Conservation (phyloP, 2,888 invertebrate genomes). For the Elegia similella region DNA sequence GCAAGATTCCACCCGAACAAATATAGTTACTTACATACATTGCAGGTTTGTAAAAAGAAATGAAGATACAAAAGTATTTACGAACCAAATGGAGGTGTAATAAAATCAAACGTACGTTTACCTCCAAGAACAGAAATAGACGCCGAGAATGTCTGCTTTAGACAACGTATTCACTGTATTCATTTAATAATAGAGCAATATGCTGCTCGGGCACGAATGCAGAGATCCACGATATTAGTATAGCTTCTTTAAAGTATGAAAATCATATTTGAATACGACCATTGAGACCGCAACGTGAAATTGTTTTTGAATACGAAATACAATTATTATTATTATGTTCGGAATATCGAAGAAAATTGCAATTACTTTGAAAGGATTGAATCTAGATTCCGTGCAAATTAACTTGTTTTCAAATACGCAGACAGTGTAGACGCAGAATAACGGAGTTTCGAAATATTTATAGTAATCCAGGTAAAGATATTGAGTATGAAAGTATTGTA, state of each 20-base stretch:
- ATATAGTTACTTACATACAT: too few species aligned
- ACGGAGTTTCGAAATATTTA: background rate
- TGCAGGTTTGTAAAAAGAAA: too few species aligned
- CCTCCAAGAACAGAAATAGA: conserved; percentile 1
- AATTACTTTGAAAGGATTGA: too few species aligned
- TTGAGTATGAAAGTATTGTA: too few species aligned
- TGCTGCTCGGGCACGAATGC: background rate
- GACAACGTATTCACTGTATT: conserved; percentile 11
- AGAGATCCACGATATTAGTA: background rate
- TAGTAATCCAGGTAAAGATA: background rate
- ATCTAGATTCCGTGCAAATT: too few species aligned
- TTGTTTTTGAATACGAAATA: background rate
- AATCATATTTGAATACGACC: background rate
- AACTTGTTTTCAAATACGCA: too few species aligned
- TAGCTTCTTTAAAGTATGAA: background rate
- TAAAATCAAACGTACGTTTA: conserved; percentile 5
- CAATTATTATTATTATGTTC: background rate
- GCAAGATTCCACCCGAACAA: too few species aligned
- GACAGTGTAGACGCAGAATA: background rate
- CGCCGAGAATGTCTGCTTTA: background rate
- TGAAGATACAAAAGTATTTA: background rate
- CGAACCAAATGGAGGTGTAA: conserved; percentile 9
- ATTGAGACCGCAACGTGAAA: background rate
- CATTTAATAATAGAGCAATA: conserved; percentile 12
- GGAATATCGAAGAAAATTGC: background rate